Evolutionary conservation across 1,140 invertebrate genomes (phyloP).

Genomic region (Pseudomyrmex cubaensis): DNA sequence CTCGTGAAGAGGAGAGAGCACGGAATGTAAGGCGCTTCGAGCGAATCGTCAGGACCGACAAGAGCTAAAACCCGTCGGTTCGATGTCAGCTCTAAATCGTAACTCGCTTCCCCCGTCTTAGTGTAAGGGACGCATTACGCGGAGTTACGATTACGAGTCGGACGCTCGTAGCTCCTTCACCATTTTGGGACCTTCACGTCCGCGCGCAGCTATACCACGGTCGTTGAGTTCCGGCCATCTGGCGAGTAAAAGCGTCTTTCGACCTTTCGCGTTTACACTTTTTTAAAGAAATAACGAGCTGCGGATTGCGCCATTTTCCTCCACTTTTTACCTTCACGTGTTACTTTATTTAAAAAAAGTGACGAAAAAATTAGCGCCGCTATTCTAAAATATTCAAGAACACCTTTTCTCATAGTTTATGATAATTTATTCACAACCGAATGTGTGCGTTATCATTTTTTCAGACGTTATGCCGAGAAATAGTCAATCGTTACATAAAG

Average conservation of each 20-base stretch:
- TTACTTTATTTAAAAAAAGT: neutral
- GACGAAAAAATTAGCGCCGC: neutral
- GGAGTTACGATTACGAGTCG: conserved; percentile 64
- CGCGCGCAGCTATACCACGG: neutral
- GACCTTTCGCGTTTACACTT: neutral
- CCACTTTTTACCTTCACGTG: neutral
- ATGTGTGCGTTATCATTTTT: neutral
- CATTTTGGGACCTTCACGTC: conserved; percentile 51
- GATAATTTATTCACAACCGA: neutral
- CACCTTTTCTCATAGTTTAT: neutral
- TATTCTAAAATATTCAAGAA: too few relatives aligned
- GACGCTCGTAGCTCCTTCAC: conserved; percentile 48
- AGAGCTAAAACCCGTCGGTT: conserved; percentile 44
- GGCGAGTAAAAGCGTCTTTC: neutral
- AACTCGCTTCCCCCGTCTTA: conserved; percentile 20
- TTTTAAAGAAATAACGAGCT: neutral
- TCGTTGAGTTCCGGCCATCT: conserved; percentile 6
- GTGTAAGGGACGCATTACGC: conserved; percentile 46
- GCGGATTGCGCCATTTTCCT: neutral
- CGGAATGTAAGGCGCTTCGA: conserved; percentile 52
- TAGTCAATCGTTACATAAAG: neutral
- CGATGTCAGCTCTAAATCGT: conserved; percentile 55
- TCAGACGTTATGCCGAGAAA: neutral
- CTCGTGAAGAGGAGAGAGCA: conserved; percentile 46
- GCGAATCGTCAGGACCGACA: conserved; percentile 41